Percentiles rank a stretch among this genome's conserved stretches.
These are phyloP conservation scores for Myotis vivesi DNA, from an alignment of 2,797 vertebrate genomes.

Conservation along the genomic window DNA sequence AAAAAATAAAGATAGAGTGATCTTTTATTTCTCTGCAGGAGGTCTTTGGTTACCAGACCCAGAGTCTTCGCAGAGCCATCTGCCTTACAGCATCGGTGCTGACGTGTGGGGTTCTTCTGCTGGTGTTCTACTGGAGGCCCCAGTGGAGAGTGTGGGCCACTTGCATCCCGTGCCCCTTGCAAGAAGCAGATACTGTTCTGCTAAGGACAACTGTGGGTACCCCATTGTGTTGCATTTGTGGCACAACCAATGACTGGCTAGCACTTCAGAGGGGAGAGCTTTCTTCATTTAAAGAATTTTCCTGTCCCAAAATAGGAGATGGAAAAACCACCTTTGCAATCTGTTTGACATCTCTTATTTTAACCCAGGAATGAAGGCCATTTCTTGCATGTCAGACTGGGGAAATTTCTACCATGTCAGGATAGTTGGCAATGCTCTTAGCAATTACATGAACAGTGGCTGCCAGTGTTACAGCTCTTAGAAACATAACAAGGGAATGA, in stretches of 20 bases:
- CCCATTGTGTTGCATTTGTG: neutral
- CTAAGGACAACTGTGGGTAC: conserved; percentile 83
- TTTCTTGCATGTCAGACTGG: neutral
- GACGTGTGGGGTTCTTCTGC: conserved; percentile 81
- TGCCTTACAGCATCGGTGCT: conserved; percentile 78
- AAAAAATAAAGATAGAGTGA: neutral
- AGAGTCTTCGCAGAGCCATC: conserved; percentile 71
- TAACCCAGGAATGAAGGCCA: neutral
- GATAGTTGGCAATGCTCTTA: neutral
- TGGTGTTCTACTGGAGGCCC: conserved; percentile 85
- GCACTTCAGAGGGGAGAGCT: neutral
- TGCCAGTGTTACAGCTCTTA: neutral
- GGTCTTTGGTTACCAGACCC: conserved; percentile 83
- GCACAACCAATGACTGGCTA: neutral
- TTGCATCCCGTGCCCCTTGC: conserved; percentile 79
- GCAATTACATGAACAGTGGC: rapidly evolving
- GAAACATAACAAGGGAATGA: neutral
- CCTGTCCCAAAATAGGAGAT: neutral
- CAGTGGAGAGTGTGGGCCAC: conserved; percentile 84
- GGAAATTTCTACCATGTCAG: neutral
- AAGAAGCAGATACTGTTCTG: conserved; percentile 82
- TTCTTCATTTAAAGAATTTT: neutral
- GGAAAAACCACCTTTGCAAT: neutral
- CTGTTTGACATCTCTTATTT: neutral
- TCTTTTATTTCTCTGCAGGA: conserved; percentile 78